Evolutionary conservation across 2,113 vertebrate species (phyloP).

Genomic region (Eretmochelys imbricata): DNA sequence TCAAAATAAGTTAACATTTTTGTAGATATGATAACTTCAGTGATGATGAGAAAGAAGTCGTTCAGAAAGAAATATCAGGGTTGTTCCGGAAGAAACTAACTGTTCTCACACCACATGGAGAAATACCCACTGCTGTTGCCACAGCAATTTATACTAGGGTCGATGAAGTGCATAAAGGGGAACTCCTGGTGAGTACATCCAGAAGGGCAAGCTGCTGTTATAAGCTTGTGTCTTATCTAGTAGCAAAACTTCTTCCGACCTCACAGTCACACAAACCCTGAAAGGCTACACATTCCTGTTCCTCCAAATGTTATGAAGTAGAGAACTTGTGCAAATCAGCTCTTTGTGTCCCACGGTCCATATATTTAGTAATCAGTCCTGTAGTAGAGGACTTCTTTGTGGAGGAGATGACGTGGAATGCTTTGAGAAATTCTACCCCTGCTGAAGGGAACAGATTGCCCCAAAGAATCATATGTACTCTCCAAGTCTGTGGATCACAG

Average conservation of each 20-base stretch:
- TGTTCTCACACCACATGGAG: neutral
- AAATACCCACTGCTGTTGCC: neutral
- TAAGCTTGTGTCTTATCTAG: neutral
- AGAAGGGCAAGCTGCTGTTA: neutral
- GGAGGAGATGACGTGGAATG: neutral
- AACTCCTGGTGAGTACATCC: conserved; percentile 31
- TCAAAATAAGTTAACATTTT: neutral
- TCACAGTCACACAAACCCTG: neutral
- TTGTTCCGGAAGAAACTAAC: neutral
- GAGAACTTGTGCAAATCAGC: neutral
- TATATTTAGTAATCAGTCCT: neutral
- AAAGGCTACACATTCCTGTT: neutral
- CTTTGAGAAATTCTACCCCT: neutral
- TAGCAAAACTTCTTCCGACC: neutral
- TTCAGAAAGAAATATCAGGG: neutral
- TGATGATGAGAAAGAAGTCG: neutral
- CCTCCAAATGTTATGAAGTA: neutral
- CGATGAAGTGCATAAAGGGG: conserved; percentile 29
- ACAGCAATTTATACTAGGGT: conserved; percentile 37
- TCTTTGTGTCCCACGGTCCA: neutral
- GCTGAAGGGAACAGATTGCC: neutral
- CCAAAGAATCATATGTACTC: neutral
- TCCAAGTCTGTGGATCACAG: neutral
- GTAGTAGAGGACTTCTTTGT: neutral
- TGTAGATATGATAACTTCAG: neutral